Evolutionary conservation across 2,797 vertebrate species (phyloP).

Genomic region (Pempheris klunzingeri): DNA sequence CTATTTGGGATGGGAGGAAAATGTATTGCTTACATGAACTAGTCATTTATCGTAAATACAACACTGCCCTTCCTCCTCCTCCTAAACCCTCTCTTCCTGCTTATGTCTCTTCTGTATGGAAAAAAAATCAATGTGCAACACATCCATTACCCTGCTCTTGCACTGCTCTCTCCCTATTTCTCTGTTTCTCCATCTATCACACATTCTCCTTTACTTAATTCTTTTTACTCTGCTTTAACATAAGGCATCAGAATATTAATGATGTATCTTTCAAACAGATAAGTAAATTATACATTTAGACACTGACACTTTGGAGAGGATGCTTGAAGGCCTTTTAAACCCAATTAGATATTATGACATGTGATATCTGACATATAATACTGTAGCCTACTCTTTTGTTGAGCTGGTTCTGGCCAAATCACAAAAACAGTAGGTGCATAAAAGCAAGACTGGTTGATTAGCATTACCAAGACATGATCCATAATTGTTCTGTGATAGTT

Average conservation of each 20-base stretch:
- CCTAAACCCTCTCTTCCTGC: slow-evolving; percentile 41
- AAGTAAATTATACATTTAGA: slow-evolving; percentile 61
- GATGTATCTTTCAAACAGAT: slow-evolving; percentile 47
- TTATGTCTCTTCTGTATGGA: slow-evolving; percentile 45
- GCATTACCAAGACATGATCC: slow-evolving; percentile 28
- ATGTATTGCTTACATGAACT: slow-evolving; percentile 53
- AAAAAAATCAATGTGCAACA: slow-evolving; percentile 77
- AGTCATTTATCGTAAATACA: slow-evolving; percentile 71
- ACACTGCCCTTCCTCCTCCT: slow-evolving; percentile 45
- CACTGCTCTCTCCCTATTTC: slow-evolving; percentile 16
- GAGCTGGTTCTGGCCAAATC: slow-evolving; percentile 3
- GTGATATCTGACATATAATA: slow-evolving; percentile 43
- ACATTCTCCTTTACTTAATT: slow-evolving; percentile 27
- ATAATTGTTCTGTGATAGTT: slow-evolving; percentile 44
- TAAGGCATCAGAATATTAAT: slow-evolving; percentile 47
- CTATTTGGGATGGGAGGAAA: slow-evolving; percentile 51
- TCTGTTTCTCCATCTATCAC: slow-evolving; percentile 27
- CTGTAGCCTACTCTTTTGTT: slow-evolving; percentile 18
- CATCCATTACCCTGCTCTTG: slow-evolving; percentile 68
- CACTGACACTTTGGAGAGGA: slow-evolving; percentile 43
- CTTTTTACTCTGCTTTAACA: slow-evolving; percentile 25
- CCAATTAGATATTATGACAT: slow-evolving; percentile 48
- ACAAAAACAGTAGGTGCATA: slow-evolving; percentile 28
- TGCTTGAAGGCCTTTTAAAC: slow-evolving; percentile 56
- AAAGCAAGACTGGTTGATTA: slow-evolving; percentile 33